phyloP scores from a whole-genome alignment of 2,888 invertebrate genomes.

The Coleophora deauratella region DNA sequence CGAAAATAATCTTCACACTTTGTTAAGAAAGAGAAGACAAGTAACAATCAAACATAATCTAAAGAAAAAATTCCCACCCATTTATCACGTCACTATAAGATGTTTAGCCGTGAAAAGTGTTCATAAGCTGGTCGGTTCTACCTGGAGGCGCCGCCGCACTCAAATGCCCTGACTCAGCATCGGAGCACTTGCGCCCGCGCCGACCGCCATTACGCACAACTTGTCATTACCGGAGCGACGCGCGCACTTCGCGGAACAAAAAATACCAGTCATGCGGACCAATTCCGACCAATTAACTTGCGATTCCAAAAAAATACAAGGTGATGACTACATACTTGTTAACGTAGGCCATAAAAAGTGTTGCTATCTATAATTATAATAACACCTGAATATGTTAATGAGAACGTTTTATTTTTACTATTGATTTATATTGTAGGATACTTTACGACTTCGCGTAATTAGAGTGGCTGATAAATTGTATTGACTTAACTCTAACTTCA shows the following conservation, averaged over 20 bases:
- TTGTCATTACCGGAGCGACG: constrained; percentile 50
- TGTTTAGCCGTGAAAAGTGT: too few relatives aligned
- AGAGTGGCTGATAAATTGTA: not conserved
- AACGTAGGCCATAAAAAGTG: constrained; percentile 19
- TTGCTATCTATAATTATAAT: not conserved
- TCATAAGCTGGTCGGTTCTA: constrained; percentile 4
- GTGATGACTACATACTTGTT: constrained; percentile 35
- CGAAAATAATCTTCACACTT: too few relatives aligned
- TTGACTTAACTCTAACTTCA: too few relatives aligned
- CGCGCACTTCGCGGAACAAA: constrained; percentile 61
- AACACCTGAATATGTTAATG: not conserved
- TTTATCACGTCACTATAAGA: too few relatives aligned
- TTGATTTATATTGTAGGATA: not conserved
- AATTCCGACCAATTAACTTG: constrained; percentile 60
- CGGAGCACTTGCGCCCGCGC: constrained; percentile 38
- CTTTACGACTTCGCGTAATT: not conserved
- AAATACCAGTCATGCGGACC: constrained; percentile 57
- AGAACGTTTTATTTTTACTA: too few relatives aligned
- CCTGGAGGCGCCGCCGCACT: constrained; percentile 49
- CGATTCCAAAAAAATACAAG: constrained; percentile 14
- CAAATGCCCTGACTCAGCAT: constrained; percentile 66
- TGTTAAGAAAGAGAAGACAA: too few relatives aligned
- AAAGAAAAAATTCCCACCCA: too few relatives aligned
- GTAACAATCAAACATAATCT: too few relatives aligned
- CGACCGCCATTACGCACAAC: constrained; percentile 42